These are phyloP conservation scores for Pelecanoides urinatrix DNA, from an alignment of 2,113 vertebrate species.

Conservation along the genomic window DNA sequence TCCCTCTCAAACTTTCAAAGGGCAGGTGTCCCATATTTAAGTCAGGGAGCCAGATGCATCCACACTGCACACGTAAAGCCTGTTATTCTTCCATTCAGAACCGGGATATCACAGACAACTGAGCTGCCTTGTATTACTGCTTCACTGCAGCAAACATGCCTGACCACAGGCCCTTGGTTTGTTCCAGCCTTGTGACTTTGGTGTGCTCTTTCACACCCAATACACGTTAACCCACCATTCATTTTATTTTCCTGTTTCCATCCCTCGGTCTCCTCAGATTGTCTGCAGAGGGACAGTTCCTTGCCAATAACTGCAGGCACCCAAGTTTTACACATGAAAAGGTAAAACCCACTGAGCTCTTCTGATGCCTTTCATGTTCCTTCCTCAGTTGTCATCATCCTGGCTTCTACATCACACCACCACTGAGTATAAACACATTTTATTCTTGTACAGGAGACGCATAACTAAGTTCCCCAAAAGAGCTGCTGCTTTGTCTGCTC, in stretches of 20 bases:
- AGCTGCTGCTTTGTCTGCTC: background rate
- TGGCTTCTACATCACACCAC: background rate
- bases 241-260: background rate
- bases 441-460: background rate
- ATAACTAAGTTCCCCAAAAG: background rate
- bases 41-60: background rate
- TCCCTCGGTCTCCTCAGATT: background rate
- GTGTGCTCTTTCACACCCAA: background rate
- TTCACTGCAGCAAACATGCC: background rate
- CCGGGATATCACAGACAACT: fast-evolving
- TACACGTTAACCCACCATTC: background rate
- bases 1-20: background rate
- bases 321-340: background rate
- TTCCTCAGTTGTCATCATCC: background rate
- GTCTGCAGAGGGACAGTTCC: background rate
- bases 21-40: background rate
- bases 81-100: background rate
- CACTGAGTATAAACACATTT: background rate
- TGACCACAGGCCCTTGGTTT: background rate
- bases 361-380: background rate
- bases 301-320: background rate
- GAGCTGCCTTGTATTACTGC: background rate
- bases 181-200: background rate
- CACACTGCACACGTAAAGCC: background rate
- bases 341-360: background rate